Percentiles rank a stretch among this genome's conserved stretches.
These are phyloP conservation scores for Gobius niger DNA, from an alignment of 2,113 vertebrate species.

Conservation along the genomic window DNA sequence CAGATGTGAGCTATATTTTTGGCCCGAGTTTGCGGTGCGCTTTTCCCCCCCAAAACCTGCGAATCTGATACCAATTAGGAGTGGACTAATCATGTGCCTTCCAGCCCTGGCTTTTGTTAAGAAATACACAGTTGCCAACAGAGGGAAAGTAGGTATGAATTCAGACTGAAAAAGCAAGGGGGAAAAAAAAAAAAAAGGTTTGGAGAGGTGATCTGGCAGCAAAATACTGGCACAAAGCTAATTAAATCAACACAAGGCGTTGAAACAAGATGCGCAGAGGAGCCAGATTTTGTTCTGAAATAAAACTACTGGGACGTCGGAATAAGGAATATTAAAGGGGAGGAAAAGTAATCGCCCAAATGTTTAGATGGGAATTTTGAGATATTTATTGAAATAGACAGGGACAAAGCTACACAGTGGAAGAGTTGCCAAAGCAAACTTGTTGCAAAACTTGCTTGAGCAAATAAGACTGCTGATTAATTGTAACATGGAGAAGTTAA, in stretches of 20 bases:
- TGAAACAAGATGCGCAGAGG: background rate
- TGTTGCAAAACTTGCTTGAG: too few species aligned
- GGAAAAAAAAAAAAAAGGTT: slow-evolving; percentile 14
- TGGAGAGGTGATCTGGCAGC: slow-evolving; percentile 62
- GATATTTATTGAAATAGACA: background rate
- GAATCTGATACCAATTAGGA: slow-evolving; percentile 78
- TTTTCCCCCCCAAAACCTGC: slow-evolving; percentile 62
- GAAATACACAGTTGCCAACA: slow-evolving; percentile 41
- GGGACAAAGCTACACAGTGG: background rate
- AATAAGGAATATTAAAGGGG: background rate
- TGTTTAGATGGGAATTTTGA: background rate
- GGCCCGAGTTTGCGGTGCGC: slow-evolving; percentile 38
- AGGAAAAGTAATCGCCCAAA: background rate
- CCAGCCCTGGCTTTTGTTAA: slow-evolving; percentile 61
- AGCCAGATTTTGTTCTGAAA: background rate
- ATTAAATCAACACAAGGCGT: slow-evolving; percentile 56
- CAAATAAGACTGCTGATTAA: too few species aligned
- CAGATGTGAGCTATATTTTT: slow-evolving; percentile 67
- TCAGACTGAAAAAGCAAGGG: slow-evolving; percentile 35
- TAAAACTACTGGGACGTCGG: background rate
- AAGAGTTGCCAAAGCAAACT: too few species aligned
- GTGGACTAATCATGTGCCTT: slow-evolving; percentile 66
- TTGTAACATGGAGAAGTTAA: too few species aligned
- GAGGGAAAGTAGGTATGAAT: slow-evolving; percentile 10
- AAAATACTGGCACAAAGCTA: slow-evolving; percentile 47